A percentile compares a stretch with the other conserved stretches of the same genome.
phyloP scores from a whole-genome alignment of 2,888 invertebrate species.

The Diloba caeruleocephala region DNA sequence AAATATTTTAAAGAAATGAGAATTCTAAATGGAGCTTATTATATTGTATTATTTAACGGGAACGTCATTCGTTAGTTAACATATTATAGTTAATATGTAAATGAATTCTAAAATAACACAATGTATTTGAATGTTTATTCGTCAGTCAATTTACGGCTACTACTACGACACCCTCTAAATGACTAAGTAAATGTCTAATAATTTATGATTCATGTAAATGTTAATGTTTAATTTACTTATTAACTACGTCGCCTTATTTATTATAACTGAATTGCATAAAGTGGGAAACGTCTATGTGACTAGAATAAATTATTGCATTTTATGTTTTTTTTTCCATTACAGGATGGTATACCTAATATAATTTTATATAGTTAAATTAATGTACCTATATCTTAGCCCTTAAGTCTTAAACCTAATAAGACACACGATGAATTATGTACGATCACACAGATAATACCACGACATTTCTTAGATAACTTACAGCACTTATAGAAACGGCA shows the following conservation, averaged over 20 bases:
- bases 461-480: neutral
- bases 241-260: slow-evolving; percentile 17
- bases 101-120: no score
- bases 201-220: slow-evolving; percentile 19
- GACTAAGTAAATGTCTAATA: no score
- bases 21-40: no score
- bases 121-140: no score
- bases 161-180: no score
- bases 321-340: slow-evolving; percentile 29
- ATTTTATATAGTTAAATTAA: slow-evolving; percentile 40
- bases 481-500: slow-evolving; percentile 6
- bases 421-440: slow-evolving; percentile 65
- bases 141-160: no score
- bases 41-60: no score
- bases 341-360: slow-evolving; percentile 47
- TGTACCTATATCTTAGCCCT: slow-evolving; percentile 42
- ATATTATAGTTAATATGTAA: no score
- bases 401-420: no score
- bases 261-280: slow-evolving; percentile 37
- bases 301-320: slow-evolving; percentile 38
- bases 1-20: no score
- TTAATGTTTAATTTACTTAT: slow-evolving; percentile 18
- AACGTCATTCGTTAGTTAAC: no score
- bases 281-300: slow-evolving; percentile 20
- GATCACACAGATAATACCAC: slow-evolving; percentile 35